phyloP scores from a whole-genome alignment of 2,797 vertebrate species.

The Epinephelus coioides region DNA sequence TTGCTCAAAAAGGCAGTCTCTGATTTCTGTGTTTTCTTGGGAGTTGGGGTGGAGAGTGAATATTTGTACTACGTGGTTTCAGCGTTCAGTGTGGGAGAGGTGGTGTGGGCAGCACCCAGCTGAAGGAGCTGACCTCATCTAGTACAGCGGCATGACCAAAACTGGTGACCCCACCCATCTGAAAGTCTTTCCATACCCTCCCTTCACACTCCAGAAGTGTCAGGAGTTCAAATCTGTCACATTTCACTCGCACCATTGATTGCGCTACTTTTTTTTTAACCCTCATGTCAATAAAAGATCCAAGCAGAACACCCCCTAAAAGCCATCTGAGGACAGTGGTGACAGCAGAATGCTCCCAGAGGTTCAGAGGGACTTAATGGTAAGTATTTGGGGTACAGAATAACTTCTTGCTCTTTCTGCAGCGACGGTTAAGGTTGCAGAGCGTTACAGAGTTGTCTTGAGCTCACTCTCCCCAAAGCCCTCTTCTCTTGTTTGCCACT shows the following conservation, averaged over 20 bases:
- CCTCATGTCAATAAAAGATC: slow-evolving; percentile 62
- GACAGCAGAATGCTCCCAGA: slow-evolving; percentile 50
- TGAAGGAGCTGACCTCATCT: slow-evolving; percentile 59
- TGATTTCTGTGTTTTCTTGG: slow-evolving; percentile 20
- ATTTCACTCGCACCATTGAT: slow-evolving; percentile 47
- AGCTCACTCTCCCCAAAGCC: slow-evolving; percentile 54
- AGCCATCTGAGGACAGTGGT: slow-evolving; percentile 53
- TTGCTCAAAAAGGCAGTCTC: background rate
- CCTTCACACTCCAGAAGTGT: slow-evolving; percentile 58
- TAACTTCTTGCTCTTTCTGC: slow-evolving; percentile 53
- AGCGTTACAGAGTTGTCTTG: slow-evolving; percentile 53
- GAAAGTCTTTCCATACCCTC: slow-evolving; percentile 39
- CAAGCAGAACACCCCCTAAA: slow-evolving; percentile 55
- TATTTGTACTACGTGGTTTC: slow-evolving; percentile 44
- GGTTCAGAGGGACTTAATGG: slow-evolving; percentile 55
- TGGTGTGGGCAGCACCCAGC: slow-evolving; percentile 6
- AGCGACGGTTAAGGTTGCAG: slow-evolving; percentile 54
- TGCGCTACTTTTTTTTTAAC: slow-evolving; percentile 31
- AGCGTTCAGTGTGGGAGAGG: slow-evolving; percentile 18
- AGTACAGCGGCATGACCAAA: slow-evolving; percentile 21
- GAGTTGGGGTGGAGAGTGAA: slow-evolving; percentile 17
- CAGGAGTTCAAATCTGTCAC: slow-evolving; percentile 68
- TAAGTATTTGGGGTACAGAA: slow-evolving; percentile 51
- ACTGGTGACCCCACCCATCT: slow-evolving; percentile 52
- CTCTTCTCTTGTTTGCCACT: slow-evolving; percentile 57